Evolutionary conservation across 2,888 invertebrate genomes (phyloP).

Genomic region (Ectemnius lituratus): DNA sequence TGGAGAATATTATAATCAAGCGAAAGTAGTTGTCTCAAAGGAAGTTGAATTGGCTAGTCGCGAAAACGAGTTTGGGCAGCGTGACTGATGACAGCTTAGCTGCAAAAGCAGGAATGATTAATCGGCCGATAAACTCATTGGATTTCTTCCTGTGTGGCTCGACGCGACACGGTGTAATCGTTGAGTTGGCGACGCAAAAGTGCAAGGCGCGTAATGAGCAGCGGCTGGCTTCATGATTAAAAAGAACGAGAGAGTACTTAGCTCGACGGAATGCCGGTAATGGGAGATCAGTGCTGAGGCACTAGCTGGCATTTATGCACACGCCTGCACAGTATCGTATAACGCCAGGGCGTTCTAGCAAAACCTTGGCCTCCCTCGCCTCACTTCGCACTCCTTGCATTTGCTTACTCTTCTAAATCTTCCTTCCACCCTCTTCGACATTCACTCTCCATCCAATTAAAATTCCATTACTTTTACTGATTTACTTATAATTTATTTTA

Average conservation of each 20-base stretch:
- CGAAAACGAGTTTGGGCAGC: too few relatives aligned
- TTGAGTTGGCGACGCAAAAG: slow-evolving; percentile 15
- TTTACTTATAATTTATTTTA: too few relatives aligned
- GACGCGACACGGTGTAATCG: slow-evolving; percentile 18
- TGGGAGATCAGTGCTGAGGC: slow-evolving; percentile 41
- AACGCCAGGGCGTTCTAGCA: slow-evolving; percentile 23
- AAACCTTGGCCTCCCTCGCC: too few relatives aligned
- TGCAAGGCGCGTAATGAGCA: slow-evolving; percentile 19
- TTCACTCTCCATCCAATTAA: too few relatives aligned
- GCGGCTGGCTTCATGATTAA: slow-evolving; percentile 29
- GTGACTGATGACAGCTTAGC: too few relatives aligned
- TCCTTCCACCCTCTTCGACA: not conserved
- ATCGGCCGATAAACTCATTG: too few relatives aligned
- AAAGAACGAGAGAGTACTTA: slow-evolving; percentile 39
- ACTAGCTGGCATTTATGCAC: slow-evolving; percentile 45
- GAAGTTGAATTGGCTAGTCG: too few relatives aligned
- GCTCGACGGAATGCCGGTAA: slow-evolving; percentile 57
- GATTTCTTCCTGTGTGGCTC: too few relatives aligned
- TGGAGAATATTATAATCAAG: too few relatives aligned
- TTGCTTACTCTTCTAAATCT: not conserved
- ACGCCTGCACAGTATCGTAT: slow-evolving; percentile 51
- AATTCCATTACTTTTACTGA: too few relatives aligned
- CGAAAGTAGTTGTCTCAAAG: too few relatives aligned
- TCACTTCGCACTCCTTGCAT: not conserved
- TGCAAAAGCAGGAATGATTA: too few relatives aligned